Conservation (phyloP, 1,140 invertebrate genomes). For the Epicauta chinensis region DNA sequence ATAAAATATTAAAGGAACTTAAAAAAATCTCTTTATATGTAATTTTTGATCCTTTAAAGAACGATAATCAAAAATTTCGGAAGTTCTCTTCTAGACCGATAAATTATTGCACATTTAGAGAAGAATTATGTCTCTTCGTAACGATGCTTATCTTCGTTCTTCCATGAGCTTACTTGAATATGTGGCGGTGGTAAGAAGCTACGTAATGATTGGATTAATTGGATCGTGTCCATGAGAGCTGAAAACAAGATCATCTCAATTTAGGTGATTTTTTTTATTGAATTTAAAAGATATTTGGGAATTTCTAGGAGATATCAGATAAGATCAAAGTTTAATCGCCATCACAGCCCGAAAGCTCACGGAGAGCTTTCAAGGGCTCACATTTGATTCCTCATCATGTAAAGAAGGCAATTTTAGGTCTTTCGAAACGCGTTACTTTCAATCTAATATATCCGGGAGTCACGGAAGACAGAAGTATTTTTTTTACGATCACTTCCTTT, state of each 20-base stretch:
- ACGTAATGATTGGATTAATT: constrained; percentile 72
- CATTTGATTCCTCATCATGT: constrained; percentile 33
- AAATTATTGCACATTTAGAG: neutral
- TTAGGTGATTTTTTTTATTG: too few species aligned
- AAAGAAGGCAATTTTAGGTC: neutral
- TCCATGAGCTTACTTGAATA: constrained; percentile 81
- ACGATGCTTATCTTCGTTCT: constrained; percentile 75
- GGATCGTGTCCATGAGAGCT: constrained; percentile 80
- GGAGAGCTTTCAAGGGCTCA: constrained; percentile 35
- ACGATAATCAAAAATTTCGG: constrained; percentile 6
- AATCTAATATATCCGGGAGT: too few species aligned
- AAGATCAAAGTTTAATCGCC: constrained; percentile 37
- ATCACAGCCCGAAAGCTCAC: constrained; percentile 35
- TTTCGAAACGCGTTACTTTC: too few species aligned
- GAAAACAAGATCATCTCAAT: too few species aligned
- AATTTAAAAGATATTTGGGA: too few species aligned
- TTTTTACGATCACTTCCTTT: too few species aligned
- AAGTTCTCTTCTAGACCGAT: constrained; percentile 1
- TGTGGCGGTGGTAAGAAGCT: constrained; percentile 78
- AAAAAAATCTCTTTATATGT: constrained; percentile 6
- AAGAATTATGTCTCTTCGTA: constrained; percentile 41
- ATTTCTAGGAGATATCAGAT: constrained; percentile 28
- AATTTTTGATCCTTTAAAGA: constrained; percentile 13
- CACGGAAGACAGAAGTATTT: too few species aligned
- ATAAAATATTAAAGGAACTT: constrained; percentile 12